phyloP scores from a whole-genome alignment of 2,797 vertebrate species.

The Borostomias antarcticus region DNA sequence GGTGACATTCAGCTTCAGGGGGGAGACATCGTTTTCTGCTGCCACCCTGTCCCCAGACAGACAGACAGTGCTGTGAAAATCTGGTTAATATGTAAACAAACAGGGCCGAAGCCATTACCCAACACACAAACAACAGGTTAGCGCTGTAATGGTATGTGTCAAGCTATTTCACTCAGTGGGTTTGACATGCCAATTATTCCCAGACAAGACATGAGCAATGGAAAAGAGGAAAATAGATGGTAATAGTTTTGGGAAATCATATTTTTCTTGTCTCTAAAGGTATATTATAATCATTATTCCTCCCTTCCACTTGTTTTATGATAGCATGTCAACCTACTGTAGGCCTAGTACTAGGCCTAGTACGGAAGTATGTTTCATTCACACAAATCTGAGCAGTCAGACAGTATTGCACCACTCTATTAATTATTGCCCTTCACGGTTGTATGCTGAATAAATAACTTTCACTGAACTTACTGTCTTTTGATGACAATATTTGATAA shows the following conservation, averaged over 20 bases:
- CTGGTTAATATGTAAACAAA: constrained; percentile 15
- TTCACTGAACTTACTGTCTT: not conserved
- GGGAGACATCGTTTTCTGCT: not conserved
- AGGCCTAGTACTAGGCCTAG: too few species aligned
- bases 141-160: constrained; percentile 11
- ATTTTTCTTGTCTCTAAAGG: too few species aligned
- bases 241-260: too few species aligned
- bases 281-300: too few species aligned
- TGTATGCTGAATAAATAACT: too few species aligned
- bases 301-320: too few species aligned
- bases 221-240: not conserved
- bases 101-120: not conserved
- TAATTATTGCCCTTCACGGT: too few species aligned
- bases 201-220: constrained; percentile 5
- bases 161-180: not conserved
- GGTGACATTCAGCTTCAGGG: constrained; percentile 72
- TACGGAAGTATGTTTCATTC: not conserved
- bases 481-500: not conserved
- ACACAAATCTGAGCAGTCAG: not conserved
- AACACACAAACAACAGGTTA: constrained; percentile 11
- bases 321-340: too few species aligned
- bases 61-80: not conserved
- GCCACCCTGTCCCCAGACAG: not conserved
- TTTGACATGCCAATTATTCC: constrained; percentile 13
- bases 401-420: too few species aligned